Base-by-base conservation (phyloP, 2,797 vertebrate genomes). In the Halcyon chelicuti region DNA sequence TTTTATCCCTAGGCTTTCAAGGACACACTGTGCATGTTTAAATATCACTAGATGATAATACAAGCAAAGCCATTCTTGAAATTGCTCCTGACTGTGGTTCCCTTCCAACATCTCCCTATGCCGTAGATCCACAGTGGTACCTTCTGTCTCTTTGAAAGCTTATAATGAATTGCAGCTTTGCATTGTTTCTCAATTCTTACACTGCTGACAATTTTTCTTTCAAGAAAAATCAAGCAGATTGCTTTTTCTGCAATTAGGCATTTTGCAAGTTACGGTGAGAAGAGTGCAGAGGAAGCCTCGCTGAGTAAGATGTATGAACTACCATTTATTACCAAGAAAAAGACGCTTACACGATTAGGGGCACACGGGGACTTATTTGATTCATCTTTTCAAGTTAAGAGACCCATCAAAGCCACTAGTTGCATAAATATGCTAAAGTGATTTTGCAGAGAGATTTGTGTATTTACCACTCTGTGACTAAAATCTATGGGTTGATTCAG, bases 1-100 rank as follows among this genome's bases (percentile, higher is more conserved):
- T 71, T 89, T 94, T 86, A 85, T 91, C 57, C 65, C 77, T 86
- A 88, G 49, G 85, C 87, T 96, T 95, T 90, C 83, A 96, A 94
- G 88, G 75, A 54, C 80, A 88, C 68, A 79, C 57, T 86, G 73
- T 73, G 76, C 86, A 92, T 95, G 44, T 94, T 96, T 89, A 91
- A 96, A 84, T 74, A 90, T 55, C 72, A 25, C 58, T 35, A 33
- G 60, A 79, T 65, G 44, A 84, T 92, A 92, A 92, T 31, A 79
- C 20, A 84, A 92, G 89, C 83, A 93, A 94, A 94, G 37, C 76
- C 83, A 81, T 57, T 87, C 92, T 65, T 85, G 83, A 93, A 89
- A 93, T 94, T 94, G 49, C 78, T 95, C 76, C 72, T 78, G 65
- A 73, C 73, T 49, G 22, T 61, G 31, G 62, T 88, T 93, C 35